These are phyloP conservation scores for Lypha dubia DNA, from an alignment of 2,888 invertebrate genomes.

Conservation along the genomic window DNA sequence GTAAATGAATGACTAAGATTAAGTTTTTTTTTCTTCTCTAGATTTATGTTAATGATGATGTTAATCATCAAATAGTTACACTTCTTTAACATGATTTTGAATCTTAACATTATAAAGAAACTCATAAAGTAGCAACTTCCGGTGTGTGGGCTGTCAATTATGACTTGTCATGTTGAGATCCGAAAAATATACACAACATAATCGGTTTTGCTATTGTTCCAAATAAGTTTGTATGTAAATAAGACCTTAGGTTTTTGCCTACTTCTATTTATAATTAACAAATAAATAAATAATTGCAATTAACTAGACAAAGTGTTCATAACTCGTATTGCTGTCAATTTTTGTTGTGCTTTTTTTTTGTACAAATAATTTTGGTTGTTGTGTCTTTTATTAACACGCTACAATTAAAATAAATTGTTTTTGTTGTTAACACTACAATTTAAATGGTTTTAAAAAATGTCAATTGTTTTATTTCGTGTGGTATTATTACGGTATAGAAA, in stretches of 20 bases:
- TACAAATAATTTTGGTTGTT: conserved; percentile 38
- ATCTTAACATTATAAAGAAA: conserved; percentile 44
- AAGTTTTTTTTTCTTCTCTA: background rate
- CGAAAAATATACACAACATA: conserved; percentile 11
- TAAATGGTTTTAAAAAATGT: conserved; percentile 32
- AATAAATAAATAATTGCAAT: conserved; percentile 60
- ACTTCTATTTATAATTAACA: conserved; percentile 37
- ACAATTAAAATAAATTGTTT: conserved; percentile 45
- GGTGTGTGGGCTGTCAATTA: conserved; percentile 68
- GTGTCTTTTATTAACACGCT: conserved; percentile 49
- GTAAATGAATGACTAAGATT: background rate
- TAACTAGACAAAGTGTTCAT: conserved; percentile 48
- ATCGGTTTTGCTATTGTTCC: conserved; percentile 3
- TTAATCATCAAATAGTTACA: conserved; percentile 45
- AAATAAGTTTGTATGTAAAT: conserved; percentile 33
- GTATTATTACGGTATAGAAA: background rate
- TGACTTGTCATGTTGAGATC: conserved; percentile 49
- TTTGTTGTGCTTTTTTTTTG: conserved; percentile 2
- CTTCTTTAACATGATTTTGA: conserved; percentile 23
- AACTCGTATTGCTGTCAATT: conserved; percentile 58
- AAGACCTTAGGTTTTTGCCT: conserved; percentile 8
- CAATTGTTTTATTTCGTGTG: conserved; percentile 5
- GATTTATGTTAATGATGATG: conserved; percentile 19
- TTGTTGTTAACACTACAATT: conserved; percentile 42
- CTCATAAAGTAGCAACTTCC: conserved; percentile 69